A percentile compares a stretch with the other conserved stretches of the same genome.
These are phyloP conservation scores for Stegastes partitus DNA, from an alignment of 2,113 vertebrate species.

Conservation along the genomic window DNA sequence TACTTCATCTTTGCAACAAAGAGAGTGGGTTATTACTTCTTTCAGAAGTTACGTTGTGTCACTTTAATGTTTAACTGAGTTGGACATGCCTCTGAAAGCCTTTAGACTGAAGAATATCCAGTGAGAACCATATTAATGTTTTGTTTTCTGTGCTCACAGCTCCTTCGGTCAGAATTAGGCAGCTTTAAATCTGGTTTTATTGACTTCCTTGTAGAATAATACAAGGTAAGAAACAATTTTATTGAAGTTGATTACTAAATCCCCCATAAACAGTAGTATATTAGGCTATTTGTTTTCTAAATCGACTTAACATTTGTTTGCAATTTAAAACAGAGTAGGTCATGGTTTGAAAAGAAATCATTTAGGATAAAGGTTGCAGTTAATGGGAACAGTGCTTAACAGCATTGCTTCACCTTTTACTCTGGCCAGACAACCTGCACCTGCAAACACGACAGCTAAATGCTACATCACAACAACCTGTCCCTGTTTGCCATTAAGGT, in stretches of 20 bases:
- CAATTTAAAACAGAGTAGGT: background rate
- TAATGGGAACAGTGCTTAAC: background rate
- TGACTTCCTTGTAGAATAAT: too few relatives aligned
- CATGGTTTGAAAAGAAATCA: background rate
- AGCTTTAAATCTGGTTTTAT: too few relatives aligned
- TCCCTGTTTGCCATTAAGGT: constrained; percentile 12
- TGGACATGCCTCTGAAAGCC: too few relatives aligned
- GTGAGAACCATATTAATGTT: too few relatives aligned
- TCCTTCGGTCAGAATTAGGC: too few relatives aligned
- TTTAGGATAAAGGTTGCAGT: background rate
- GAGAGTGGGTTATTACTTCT: too few relatives aligned
- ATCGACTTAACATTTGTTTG: background rate
- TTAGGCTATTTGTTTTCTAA: background rate
- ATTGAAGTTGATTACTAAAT: background rate
- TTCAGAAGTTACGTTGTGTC: too few relatives aligned
- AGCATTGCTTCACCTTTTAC: background rate
- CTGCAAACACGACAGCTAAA: constrained; percentile 2
- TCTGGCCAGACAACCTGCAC: background rate
- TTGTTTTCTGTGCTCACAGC: too few relatives aligned
- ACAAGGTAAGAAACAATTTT: too few relatives aligned
- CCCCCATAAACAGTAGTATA: background rate
- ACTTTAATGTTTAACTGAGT: too few relatives aligned
- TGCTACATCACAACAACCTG: background rate
- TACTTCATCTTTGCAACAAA: too few relatives aligned
- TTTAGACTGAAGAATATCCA: too few relatives aligned